Evolutionary conservation across 2,113 vertebrate genomes (phyloP).

Genomic region (Hemiscyllium ocellatum): DNA sequence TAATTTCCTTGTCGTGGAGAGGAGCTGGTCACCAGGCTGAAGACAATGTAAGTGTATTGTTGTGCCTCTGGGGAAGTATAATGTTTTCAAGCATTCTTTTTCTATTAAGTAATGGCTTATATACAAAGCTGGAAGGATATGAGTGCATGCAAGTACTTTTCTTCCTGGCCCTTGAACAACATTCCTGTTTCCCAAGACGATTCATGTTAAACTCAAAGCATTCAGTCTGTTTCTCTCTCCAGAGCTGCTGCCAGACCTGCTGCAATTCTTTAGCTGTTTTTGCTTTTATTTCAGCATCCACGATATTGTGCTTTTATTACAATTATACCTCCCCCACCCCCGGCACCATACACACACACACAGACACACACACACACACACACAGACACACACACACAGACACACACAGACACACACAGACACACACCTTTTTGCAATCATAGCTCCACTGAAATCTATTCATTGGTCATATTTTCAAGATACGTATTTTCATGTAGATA

Average conservation of each 20-base stretch:
- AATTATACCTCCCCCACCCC: no score
- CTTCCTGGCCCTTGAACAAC: background rate
- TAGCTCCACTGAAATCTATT: background rate
- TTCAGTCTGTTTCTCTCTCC: no score
- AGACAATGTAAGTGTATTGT: background rate
- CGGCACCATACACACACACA: no score
- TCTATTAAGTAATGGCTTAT: background rate
- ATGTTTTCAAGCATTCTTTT: background rate
- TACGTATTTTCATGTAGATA: background rate
- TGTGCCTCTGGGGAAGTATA: background rate
- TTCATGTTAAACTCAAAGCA: no score
- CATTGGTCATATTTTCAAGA: background rate
- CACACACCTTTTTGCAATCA: background rate
- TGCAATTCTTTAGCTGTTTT: no score
- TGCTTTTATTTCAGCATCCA: no score
- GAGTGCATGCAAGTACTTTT: background rate
- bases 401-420: no score
- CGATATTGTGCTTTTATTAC: no score
- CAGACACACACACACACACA: no score
- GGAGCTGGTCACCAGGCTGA: background rate
- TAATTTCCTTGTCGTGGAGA: background rate
- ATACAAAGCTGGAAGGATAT: background rate
- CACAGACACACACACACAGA: no score
- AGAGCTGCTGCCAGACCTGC: no score
- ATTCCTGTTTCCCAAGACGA: background rate